Evolutionary conservation across 2,888 invertebrate species (phyloP), one percentile per base, ranked within the genome.

Genomic region (Timandra comae): DNA sequence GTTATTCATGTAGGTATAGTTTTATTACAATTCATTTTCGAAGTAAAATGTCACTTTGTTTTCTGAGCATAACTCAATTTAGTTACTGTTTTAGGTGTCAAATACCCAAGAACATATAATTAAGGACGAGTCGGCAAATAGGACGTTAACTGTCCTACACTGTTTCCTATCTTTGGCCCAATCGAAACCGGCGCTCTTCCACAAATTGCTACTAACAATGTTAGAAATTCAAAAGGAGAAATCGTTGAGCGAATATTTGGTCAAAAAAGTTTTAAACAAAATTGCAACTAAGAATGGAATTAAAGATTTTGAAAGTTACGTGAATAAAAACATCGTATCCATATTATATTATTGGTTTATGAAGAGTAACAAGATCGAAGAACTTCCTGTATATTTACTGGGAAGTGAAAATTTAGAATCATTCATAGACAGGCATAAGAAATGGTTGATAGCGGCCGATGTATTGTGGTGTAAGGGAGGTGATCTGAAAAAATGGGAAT

Each of bases 141-240:
- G 89, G 54, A 87, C 88, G 1, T 70, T 86, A 0, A 88, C 88
- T 23, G 84, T 88, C 4, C 66, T 91, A 9, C 88, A 90, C 29
- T 80, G 84, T 16, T 81, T 88, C 40, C 73, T 82, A 8, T 73
- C 86, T 7, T 56, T 91, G 3, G 85, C 89, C 12, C 77, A 85
- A 21, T 69, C 78, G 2, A 89, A 84, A 47, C 79, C 79, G 20
- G 67, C 74, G 3, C 76, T 87, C 47, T 71, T 88, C 24, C 87
- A 86, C 43, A 79, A 76, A 46, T 82, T 88, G 25, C 56, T 92
- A 2, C 77, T 85, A 31, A 65, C 76, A 21, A 59, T 91, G 9
- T 60, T 91, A 8, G 64, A 81, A 53, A 59, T 91, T 20, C 78
- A 87, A 31, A 73, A 82, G 30, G 71, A 80, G 3, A 89, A 89